A percentile compares a stretch with the other conserved stretches of the same genome.
Evolutionary conservation across 2,888 invertebrate genomes (phyloP).

Genomic region (Pseudanteris insignis): DNA sequence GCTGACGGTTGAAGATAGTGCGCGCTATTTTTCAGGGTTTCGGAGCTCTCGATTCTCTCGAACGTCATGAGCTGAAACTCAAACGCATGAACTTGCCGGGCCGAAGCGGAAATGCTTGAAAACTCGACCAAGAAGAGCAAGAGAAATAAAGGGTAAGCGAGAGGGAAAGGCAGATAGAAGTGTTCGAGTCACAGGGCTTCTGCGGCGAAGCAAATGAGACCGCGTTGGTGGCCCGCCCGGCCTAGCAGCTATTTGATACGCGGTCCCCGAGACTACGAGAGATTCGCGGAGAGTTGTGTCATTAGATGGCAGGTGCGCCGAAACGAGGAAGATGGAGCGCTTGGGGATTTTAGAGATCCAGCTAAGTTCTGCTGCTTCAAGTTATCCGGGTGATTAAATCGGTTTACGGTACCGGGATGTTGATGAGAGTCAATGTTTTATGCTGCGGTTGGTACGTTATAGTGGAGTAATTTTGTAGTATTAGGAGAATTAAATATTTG

Average conservation of each 20-base stretch:
- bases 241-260: conserved; percentile 5
- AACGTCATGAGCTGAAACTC: conserved; percentile 34
- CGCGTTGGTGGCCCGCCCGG: conserved; percentile 23
- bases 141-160: neutral
- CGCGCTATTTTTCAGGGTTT: conserved; percentile 61
- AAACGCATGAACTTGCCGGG: conserved; percentile 27
- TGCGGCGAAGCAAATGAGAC: conserved; percentile 5
- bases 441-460: too few relatives aligned
- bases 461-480: too few relatives aligned
- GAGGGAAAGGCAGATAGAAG: neutral
- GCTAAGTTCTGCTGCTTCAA: conserved; percentile 7
- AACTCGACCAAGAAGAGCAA: conserved; percentile 2
- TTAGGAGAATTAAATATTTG: too few relatives aligned
- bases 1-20: conserved; percentile 53
- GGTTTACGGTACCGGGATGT: conserved; percentile 4
- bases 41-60: conserved; percentile 35
- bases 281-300: neutral
- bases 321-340: conserved; percentile 1
- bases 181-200: conserved; percentile 21
- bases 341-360: neutral
- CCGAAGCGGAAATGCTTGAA: conserved; percentile 5
- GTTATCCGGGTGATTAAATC: conserved; percentile 1
- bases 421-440: neutral
- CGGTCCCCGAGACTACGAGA: neutral
- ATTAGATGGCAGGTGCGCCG: conserved; percentile 15